phyloP scores from a whole-genome alignment of 1,140 invertebrate genomes.

The Brachionus rotundiformis region DNA sequence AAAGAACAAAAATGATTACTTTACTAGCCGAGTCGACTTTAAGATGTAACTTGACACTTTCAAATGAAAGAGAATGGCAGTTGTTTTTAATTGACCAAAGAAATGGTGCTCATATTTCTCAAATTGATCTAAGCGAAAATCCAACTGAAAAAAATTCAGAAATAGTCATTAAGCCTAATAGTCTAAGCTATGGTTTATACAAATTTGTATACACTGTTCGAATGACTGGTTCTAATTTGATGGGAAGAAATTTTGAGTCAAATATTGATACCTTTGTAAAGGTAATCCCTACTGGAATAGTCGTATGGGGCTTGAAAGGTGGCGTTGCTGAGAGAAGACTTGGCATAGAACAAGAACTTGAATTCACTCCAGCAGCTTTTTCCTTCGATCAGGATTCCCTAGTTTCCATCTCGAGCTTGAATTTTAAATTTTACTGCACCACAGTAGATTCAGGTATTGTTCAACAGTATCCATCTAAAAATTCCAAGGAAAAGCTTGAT shows the following conservation, averaged over 20 bases:
- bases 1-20: conserved; percentile 20
- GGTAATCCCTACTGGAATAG: conserved; percentile 45
- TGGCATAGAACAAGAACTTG: conserved; percentile 42
- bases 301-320: conserved; percentile 24
- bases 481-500: conserved; percentile 9
- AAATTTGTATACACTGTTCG: conserved; percentile 29
- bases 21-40: not conserved
- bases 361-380: not conserved
- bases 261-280: not conserved
- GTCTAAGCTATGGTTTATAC: conserved; percentile 30
- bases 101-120: not conserved
- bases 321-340: not conserved
- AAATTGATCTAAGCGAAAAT: not conserved
- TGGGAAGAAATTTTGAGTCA: conserved; percentile 1
- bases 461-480: conserved; percentile 5
- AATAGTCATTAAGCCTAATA: not conserved
- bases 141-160: not conserved
- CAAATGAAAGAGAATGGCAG: conserved; percentile 1
- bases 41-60: conserved; percentile 23
- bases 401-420: not conserved
- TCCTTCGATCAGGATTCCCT: conserved; percentile 32
- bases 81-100: not conserved
- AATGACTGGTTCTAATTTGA: conserved; percentile 23
- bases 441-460: not conserved
- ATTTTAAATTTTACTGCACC: conserved; percentile 45